A percentile compares a stretch with the other conserved stretches of the same genome.
phyloP scores from a whole-genome alignment of 2,888 invertebrate genomes.

The Saturnia japonica region DNA sequence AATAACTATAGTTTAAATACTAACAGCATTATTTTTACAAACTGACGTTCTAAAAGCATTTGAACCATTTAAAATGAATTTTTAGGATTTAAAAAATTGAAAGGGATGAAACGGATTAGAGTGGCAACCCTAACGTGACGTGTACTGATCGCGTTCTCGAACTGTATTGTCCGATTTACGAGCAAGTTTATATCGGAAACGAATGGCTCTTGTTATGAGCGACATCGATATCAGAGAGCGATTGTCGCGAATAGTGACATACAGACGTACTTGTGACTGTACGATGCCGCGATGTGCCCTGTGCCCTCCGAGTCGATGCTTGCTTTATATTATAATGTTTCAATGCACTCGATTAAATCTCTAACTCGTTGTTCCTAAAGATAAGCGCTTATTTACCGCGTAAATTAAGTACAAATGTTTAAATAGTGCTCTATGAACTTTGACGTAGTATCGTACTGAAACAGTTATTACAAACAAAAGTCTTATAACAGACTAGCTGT shows the following conservation, averaged over 20 bases:
- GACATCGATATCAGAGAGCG: too few species aligned
- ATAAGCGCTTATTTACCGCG: too few species aligned
- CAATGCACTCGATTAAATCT: too few species aligned
- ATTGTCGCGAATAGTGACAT: not conserved
- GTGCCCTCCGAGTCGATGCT: not conserved
- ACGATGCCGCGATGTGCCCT: too few species aligned
- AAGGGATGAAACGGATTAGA: not conserved
- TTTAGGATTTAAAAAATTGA: too few species aligned
- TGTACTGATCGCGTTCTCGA: conserved; percentile 11
- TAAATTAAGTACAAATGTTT: too few species aligned
- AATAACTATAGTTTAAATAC: not conserved
- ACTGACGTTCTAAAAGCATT: not conserved
- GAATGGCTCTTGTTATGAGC: conserved; percentile 3
- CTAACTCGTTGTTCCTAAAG: too few species aligned
- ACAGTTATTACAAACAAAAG: too few species aligned
- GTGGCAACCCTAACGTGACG: not conserved
- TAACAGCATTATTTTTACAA: not conserved
- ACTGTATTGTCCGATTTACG: conserved; percentile 14
- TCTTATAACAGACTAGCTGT: too few species aligned
- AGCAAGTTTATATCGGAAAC: conserved; percentile 10
- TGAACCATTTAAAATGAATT: not conserved
- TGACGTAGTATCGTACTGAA: too few species aligned
- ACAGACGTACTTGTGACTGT: not conserved
- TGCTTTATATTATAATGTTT: too few species aligned
- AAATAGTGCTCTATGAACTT: too few species aligned